Conservation (phyloP, 2,888 invertebrate genomes). For the Acanthoscelides obtectus region DNA sequence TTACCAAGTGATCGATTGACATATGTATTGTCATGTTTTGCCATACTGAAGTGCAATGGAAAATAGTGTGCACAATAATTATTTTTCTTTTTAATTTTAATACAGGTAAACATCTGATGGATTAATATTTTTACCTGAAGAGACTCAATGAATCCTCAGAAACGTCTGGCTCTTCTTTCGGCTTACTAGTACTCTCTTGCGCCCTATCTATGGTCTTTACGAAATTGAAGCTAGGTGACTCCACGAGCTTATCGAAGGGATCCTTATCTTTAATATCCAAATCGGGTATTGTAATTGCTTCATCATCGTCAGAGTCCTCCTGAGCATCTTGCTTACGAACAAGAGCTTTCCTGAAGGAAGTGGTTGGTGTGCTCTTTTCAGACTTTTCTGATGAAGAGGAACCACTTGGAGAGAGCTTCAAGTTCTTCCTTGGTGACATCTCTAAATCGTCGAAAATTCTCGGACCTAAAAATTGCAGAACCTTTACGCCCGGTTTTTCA, state of each 20-base stretch:
- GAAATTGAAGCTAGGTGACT: slow-evolving; percentile 52
- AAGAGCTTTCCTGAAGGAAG: slow-evolving; percentile 12
- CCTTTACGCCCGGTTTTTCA: too few relatives aligned
- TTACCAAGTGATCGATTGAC: too few relatives aligned
- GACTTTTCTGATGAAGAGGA: background rate
- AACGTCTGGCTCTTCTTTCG: slow-evolving; percentile 33
- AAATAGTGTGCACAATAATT: too few relatives aligned
- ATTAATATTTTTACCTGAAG: slow-evolving; percentile 33
- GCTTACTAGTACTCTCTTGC: slow-evolving; percentile 6
- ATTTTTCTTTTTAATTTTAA: too few relatives aligned
- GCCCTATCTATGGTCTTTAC: slow-evolving; percentile 28
- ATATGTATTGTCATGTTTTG: too few relatives aligned
- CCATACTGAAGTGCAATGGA: too few relatives aligned
- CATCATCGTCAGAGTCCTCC: slow-evolving; percentile 36
- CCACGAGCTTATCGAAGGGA: slow-evolving; percentile 51
- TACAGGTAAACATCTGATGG: too few relatives aligned
- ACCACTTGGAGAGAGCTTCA: slow-evolving; percentile 11
- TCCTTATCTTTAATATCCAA: slow-evolving; percentile 40
- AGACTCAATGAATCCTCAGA: slow-evolving; percentile 45
- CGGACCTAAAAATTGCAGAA: slow-evolving; percentile 22
- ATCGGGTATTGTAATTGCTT: slow-evolving; percentile 11
- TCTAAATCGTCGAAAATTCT: slow-evolving; percentile 44
- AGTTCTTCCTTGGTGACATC: slow-evolving; percentile 38
- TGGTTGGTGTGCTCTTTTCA: slow-evolving; percentile 14
- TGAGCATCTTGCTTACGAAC: slow-evolving; percentile 16